These are phyloP conservation scores for Caenorhabditis brenneri DNA, from an alignment of 1,140 invertebrate species.

Conservation along the genomic window DNA sequence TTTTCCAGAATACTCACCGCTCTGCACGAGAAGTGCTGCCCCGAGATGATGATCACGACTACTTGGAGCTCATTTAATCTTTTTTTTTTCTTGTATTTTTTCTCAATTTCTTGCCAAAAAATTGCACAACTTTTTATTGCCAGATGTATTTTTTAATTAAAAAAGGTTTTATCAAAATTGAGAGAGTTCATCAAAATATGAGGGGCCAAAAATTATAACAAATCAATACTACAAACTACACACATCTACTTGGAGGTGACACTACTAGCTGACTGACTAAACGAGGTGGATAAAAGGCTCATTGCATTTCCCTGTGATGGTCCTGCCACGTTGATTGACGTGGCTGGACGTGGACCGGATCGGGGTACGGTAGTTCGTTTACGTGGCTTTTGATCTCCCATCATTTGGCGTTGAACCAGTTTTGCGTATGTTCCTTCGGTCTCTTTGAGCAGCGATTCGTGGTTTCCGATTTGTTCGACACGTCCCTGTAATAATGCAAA, in stretches of 20 bases:
- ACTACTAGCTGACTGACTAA: conserved; percentile 49
- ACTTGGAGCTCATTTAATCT: not conserved
- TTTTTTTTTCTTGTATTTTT: not conserved
- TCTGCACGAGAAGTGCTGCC: not conserved
- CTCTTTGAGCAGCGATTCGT: conserved; percentile 45
- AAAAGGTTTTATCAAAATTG: too few species aligned
- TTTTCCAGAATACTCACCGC: not conserved
- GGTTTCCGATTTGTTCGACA: conserved; percentile 54
- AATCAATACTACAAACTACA: too few species aligned
- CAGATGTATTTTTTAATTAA: too few species aligned
- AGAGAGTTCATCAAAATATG: too few species aligned
- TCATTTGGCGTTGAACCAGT: conserved; percentile 52
- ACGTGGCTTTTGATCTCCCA: conserved; percentile 50
- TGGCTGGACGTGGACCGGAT: conserved; percentile 13
- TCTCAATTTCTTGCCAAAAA: not conserved
- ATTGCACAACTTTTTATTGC: too few species aligned
- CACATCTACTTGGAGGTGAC: conserved; percentile 42
- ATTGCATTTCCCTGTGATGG: conserved; percentile 44
- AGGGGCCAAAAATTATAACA: too few species aligned
- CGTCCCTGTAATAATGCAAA: conserved; percentile 2
- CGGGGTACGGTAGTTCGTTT: not conserved
- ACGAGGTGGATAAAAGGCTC: conserved; percentile 47
- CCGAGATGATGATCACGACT: not conserved
- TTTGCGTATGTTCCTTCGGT: conserved; percentile 47
- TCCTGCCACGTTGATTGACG: conserved; percentile 25